Evolutionary conservation across 2,888 invertebrate genomes (phyloP), one percentile per base, ranked within the genome.

Genomic region (Eudasyphora cyanicolor): DNA sequence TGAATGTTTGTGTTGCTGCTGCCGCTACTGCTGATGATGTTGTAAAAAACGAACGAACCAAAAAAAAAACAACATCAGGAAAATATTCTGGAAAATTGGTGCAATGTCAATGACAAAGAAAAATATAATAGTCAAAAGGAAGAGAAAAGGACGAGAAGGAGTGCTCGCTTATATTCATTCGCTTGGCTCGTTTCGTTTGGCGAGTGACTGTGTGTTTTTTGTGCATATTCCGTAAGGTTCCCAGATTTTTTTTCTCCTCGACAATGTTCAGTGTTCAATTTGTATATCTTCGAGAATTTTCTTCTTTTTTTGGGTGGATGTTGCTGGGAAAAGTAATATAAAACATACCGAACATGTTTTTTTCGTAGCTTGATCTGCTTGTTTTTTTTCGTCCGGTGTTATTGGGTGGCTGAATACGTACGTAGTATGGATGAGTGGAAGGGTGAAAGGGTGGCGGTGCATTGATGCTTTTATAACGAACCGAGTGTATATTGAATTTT

Each of bases 91-190:
- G 49, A 76, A 82, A 84, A 82, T 84, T 85, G 85, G 84, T 76
- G 86, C 86, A 86, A 86, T 86, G 86, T 86, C 86, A 86, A 86
- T 86, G 86, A 85, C 84, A 80, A 86, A 82, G 73, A 73, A 79
- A 69, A 73, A 69, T 60, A 78, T 38, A 67, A 38, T 42, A 49
- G 42, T 62, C 38, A 19, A 21, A n/a, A 19, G 49, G 21, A 38
- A 38, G 38, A 21, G 67, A 35, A 24, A 32, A 14, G 8, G 6
- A 54, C 19, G 21, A 60, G 60, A 10, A 57, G 57, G 14, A 17
- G 51, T n/a, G 51, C 70, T 70, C 32, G 49, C 42, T 69, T 69
- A 51, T 42, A 35, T 60, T 77, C 32, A 57, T 57, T 42, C n/a
- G 73, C 57, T 67, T 67, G 38, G 42, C 35, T 67, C 42, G 42